Evolutionary conservation across 2,888 invertebrate genomes (phyloP).

Genomic region (Heterodera filipjevi): DNA sequence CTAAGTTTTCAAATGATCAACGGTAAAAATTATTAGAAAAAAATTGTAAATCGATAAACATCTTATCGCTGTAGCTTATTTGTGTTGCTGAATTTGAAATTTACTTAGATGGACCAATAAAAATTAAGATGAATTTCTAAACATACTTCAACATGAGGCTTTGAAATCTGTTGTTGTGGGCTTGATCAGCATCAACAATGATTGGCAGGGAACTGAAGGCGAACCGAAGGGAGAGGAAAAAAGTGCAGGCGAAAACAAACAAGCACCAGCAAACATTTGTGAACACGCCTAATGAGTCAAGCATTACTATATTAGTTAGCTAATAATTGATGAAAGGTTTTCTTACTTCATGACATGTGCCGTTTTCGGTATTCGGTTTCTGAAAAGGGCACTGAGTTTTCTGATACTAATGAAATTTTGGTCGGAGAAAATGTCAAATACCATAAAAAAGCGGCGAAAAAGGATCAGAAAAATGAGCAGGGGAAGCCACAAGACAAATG

Average conservation of each 20-base stretch:
- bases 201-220: slow-evolving; percentile 23
- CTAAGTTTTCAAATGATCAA: no score
- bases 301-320: not conserved
- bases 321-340: not conserved
- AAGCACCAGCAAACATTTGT: slow-evolving; percentile 35
- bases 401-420: no score
- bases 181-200: not conserved
- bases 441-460: slow-evolving; percentile 32
- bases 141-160: slow-evolving; percentile 4
- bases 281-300: not conserved
- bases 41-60: no score
- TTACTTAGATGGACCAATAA: no score
- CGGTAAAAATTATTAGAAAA: no score
- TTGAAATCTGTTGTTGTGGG: not conserved
- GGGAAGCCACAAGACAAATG: slow-evolving; percentile 38
- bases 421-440: no score
- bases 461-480: slow-evolving; percentile 40
- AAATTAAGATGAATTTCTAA: no score
- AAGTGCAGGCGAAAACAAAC: slow-evolving; percentile 40
- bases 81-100: no score
- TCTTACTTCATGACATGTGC: not conserved
- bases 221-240: slow-evolving; percentile 49
- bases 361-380: slow-evolving; percentile 24
- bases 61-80: no score
- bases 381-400: slow-evolving; percentile 5